These are phyloP conservation scores for Schizopygopsis malacanthus DNA, from an alignment of 2,797 vertebrate species.

Conservation along the genomic window DNA sequence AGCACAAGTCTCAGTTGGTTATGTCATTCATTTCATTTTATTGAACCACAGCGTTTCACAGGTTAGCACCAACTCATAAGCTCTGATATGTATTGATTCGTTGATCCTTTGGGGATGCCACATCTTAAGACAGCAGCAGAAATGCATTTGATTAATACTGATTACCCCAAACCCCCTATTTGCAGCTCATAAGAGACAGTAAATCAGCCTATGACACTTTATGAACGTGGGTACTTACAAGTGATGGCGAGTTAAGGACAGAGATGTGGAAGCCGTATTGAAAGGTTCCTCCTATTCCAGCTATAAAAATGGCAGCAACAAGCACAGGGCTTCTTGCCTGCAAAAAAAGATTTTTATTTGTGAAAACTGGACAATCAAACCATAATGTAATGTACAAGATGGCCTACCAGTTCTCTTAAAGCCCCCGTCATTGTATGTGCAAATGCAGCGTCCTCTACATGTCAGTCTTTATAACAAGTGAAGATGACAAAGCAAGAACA, in stretches of 20 bases:
- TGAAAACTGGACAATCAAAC: not conserved
- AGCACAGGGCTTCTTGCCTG: conserved; percentile 77
- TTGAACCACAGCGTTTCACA: not conserved
- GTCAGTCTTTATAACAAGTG: conserved; percentile 1
- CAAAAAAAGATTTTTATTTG: not conserved
- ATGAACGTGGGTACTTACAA: conserved; percentile 70
- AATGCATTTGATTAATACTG: conserved; percentile 23
- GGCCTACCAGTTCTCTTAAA: conserved; percentile 68
- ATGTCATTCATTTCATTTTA: conserved; percentile 27
- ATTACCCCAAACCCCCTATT: not conserved
- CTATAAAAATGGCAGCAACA: conserved; percentile 71
- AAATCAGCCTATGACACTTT: conserved; percentile 14
- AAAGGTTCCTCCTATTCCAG: conserved; percentile 84
- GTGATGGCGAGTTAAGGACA: conserved; percentile 81
- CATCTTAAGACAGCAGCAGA: not conserved
- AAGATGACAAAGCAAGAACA: conserved; percentile 44
- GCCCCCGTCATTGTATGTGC: conserved; percentile 63
- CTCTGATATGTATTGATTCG: conserved; percentile 31
- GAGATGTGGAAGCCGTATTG: conserved; percentile 81
- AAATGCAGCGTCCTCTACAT: not conserved
- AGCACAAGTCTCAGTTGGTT: conserved; percentile 35
- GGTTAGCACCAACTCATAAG: conserved; percentile 28
- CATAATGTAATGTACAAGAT: not conserved
- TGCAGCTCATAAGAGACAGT: not conserved
- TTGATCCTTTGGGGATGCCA: conserved; percentile 22